Conservation (phyloP, 2,888 invertebrate species). For the Macrophya alboannulata region DNA sequence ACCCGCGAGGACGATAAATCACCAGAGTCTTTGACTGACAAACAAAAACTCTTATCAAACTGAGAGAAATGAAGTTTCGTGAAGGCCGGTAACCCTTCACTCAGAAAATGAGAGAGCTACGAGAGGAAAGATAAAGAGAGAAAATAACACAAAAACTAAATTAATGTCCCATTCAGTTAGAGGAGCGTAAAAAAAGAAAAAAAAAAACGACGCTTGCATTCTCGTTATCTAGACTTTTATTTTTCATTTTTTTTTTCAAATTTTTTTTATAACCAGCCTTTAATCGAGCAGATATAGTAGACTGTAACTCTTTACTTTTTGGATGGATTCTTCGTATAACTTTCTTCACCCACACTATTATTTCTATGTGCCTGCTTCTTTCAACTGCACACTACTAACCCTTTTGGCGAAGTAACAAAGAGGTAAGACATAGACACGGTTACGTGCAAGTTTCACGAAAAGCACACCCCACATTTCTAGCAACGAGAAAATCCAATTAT, state of each 20-base stretch:
- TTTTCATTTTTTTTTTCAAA: background rate
- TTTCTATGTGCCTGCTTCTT: background rate
- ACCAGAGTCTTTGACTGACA: conserved; percentile 39
- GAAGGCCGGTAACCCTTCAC: conserved; percentile 48
- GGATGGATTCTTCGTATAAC: background rate
- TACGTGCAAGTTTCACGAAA: conserved; percentile 20
- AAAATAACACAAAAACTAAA: conserved; percentile 57
- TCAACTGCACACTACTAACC: background rate
- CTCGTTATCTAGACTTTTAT: conserved; percentile 32
- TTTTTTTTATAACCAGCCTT: background rate
- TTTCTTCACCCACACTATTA: background rate
- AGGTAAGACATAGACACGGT: conserved; percentile 5
- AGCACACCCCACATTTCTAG: conserved; percentile 9
- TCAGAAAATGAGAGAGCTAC: conserved; percentile 52
- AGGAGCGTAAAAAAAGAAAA: conserved; percentile 1
- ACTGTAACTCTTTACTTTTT: background rate
- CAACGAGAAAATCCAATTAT: conserved; percentile 38
- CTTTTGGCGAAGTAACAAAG: conserved; percentile 27
- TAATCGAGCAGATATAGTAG: conserved; percentile 39
- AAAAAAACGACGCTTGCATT: conserved; percentile 8
- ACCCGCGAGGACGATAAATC: conserved; percentile 57
- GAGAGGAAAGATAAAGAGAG: conserved; percentile 62
- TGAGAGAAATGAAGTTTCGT: conserved; percentile 50
- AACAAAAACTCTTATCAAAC: conserved; percentile 58
- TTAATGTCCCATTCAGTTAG: conserved; percentile 63